Conservation (phyloP, 2,113 vertebrate species). For the Osmerus mordax region DNA sequence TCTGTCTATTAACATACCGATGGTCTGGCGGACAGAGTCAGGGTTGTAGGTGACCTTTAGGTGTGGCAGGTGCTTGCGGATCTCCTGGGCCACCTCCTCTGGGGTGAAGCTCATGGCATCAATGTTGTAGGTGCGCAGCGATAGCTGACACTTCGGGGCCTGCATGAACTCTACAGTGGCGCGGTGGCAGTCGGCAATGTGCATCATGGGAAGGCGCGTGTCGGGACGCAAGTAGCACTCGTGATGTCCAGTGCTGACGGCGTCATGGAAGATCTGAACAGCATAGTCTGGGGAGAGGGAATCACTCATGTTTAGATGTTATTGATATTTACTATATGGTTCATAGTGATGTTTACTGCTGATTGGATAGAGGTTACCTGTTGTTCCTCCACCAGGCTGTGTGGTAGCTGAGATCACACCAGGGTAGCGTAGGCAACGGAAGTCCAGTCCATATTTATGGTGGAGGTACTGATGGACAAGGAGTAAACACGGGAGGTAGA, state of each 20-base stretch:
- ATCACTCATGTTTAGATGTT: neutral
- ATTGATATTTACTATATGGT: neutral
- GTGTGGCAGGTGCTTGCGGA: conserved; percentile 71
- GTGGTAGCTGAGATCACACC: conserved; percentile 73
- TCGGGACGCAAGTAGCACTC: conserved; percentile 73
- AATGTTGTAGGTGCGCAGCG: conserved; percentile 75
- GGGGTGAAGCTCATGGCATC: conserved; percentile 77
- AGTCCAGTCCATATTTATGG: conserved; percentile 76
- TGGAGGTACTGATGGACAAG: conserved; percentile 69
- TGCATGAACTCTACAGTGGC: conserved; percentile 76
- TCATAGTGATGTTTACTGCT: neutral
- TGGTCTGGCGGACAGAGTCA: conserved; percentile 70
- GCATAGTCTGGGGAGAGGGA: conserved; percentile 64
- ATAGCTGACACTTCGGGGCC: conserved; percentile 65
- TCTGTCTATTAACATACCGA: conserved; percentile 54
- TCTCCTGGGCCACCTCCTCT: conserved; percentile 69
- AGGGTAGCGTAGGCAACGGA: conserved; percentile 74
- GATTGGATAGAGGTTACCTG: conserved; percentile 53
- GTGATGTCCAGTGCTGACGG: conserved; percentile 69
- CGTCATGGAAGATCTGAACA: conserved; percentile 75
- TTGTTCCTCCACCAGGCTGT: conserved; percentile 71
- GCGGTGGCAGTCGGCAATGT: conserved; percentile 74
- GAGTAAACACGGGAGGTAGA: neutral
- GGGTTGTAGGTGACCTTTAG: conserved; percentile 73
- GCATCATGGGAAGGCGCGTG: conserved; percentile 79